Base-by-base conservation (phyloP, 1,140 invertebrate species). In the Augochlora pura region DNA sequence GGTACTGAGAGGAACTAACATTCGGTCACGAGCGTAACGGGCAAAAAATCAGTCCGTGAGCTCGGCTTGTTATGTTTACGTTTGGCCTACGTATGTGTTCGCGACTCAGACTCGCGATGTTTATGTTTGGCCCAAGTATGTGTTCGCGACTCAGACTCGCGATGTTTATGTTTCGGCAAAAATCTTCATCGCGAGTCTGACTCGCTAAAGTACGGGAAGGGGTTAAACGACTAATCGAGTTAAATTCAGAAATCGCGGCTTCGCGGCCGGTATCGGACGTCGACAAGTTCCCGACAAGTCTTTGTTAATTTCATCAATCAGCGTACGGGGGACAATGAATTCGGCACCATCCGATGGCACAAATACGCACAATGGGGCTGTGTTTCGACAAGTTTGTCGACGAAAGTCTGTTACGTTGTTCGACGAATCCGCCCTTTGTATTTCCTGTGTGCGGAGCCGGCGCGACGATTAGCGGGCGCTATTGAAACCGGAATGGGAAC, bases 241-340 rank as follows among this genome's bases (percentile, higher is more conserved):
- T 38, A 66, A 46, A 32, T n/a, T 39, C 7, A 32, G 62, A 52
- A 74, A 66, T 52, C 54, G n/a, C 14, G 27, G 65, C n/a, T 54
- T 32, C 6, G 46, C 2, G n/a, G 52, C 46, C 2, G 42, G 49
- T 64, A n/a, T 46, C n/a, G 42, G 27, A 6, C 27, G 16, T 4
- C 23, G 27, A 9, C 18, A 54, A 54, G 27, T 46, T 74, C 16
- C 25, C 63, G n/a, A 46, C 32, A 2, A 25, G 62, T 74, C 62
- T 75, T 75, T 67, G 73, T 75, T 75, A 75, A 75, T 75, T 75
- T 75, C 73, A 75, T 49, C 64, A 75, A 75, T 75, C 64, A 75
- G 54, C 32, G 12, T 2, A n/a, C 49, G 49, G n/a, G n/a, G 46
- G 18, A 75, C 49, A 75, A 75, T 67, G 64, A 38, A 42, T 67